phyloP scores from a whole-genome alignment of 2,113 vertebrate genomes.

The Sebastes fasciatus region DNA sequence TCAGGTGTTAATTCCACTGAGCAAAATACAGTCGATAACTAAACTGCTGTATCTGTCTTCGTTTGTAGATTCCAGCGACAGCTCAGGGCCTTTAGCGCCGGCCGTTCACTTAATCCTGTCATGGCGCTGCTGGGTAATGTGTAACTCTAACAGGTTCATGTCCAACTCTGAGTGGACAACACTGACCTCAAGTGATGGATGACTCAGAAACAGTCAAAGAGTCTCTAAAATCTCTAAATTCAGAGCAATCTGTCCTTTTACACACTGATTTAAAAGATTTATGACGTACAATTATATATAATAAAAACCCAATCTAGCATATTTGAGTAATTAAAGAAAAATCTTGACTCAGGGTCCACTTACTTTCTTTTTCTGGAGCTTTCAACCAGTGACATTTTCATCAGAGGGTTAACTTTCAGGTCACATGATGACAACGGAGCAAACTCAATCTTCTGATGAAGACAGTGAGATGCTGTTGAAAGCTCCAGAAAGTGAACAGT shows the following conservation, averaged over 20 bases:
- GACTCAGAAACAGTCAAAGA: not conserved
- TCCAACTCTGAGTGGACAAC: not conserved
- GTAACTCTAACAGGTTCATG: not conserved
- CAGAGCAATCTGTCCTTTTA: not conserved
- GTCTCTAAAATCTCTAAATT: not conserved
- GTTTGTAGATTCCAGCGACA: conserved; percentile 27
- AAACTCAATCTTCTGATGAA: too few relatives aligned
- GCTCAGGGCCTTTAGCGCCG: not conserved
- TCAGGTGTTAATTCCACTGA: conserved; percentile 34
- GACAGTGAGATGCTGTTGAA: too few relatives aligned
- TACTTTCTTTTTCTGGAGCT: not conserved
- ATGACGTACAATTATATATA: not conserved
- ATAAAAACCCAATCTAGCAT: not conserved
- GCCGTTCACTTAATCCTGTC: not conserved
- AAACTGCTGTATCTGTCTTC: conserved; percentile 14
- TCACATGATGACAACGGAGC: not conserved
- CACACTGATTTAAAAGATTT: not conserved
- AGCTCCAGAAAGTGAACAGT: too few relatives aligned
- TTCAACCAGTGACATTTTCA: not conserved
- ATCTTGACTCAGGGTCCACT: too few relatives aligned
- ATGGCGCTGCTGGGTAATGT: not conserved
- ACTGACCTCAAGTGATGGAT: conserved; percentile 24
- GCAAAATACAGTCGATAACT: not conserved
- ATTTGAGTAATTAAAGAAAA: not conserved
- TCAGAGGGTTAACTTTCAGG: not conserved